These are phyloP conservation scores for Cichlasoma orientale DNA, from an alignment of 2,797 vertebrate species.

Conservation along the genomic window DNA sequence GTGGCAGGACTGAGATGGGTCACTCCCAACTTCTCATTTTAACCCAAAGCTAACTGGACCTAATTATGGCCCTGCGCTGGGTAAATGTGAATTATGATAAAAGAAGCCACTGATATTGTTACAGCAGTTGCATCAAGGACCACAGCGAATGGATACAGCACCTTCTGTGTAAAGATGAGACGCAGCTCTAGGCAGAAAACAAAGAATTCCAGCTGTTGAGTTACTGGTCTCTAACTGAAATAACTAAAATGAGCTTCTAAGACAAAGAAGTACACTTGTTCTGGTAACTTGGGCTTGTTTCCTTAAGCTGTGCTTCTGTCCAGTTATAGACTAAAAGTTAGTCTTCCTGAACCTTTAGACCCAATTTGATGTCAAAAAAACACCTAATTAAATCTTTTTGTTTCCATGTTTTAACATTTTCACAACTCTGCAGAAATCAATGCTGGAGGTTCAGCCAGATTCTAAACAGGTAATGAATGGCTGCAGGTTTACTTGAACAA, in stretches of 20 bases:
- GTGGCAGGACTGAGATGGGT: not conserved
- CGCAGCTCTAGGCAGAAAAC: no score
- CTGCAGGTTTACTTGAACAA: not conserved
- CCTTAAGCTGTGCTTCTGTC: not conserved
- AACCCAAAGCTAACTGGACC: not conserved
- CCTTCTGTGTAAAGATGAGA: no score
- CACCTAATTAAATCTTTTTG: no score
- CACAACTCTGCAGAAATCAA: not conserved
- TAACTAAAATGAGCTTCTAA: not conserved
- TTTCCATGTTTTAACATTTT: not conserved
- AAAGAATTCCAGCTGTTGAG: no score
- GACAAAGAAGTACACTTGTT: not conserved
- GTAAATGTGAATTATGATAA: no score
- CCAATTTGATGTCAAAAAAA: not conserved
- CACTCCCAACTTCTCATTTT: not conserved
- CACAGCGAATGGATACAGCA: no score
- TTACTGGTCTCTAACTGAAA: not conserved
- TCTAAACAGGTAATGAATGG: not conserved
- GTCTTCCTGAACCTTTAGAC: not conserved
- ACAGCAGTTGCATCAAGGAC: no score
- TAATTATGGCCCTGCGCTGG: no score
- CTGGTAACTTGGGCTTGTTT: not conserved
- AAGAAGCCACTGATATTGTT: no score
- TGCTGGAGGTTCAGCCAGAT: not conserved
- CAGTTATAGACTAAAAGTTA: not conserved